Evolutionary conservation across 2,797 vertebrate species (phyloP).

Genomic region (Scleropages formosus): DNA sequence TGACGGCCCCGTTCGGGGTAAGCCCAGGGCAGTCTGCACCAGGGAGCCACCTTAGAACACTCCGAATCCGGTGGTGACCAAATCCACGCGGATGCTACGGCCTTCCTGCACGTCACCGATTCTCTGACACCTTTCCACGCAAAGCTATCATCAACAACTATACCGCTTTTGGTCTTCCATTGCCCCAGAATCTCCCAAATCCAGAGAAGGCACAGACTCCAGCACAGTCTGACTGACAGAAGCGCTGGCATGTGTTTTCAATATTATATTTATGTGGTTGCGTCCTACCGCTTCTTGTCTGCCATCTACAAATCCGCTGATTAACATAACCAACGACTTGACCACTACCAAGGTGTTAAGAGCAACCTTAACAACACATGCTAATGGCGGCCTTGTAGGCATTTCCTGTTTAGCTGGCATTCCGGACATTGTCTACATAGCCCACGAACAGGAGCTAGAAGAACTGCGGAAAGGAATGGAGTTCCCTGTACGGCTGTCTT

Average conservation of each 20-base stretch:
- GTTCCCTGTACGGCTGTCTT: background rate
- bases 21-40: background rate
- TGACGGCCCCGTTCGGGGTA: background rate
- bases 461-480: background rate
- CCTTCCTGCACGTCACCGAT: no score
- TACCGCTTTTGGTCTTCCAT: background rate
- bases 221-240: background rate
- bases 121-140: no score
- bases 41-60: background rate
- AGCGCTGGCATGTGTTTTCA: background rate
- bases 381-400: background rate
- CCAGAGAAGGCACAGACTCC: background rate
- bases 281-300: background rate
- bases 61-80: background rate
- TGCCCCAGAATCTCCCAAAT: background rate
- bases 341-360: background rate
- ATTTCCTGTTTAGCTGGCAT: background rate
- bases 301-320: background rate
- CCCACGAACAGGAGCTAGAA: background rate
- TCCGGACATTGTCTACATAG: background rate
- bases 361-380: background rate
- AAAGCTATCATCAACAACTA: no score
- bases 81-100: background rate
- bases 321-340: background rate
- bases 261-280: background rate